Evolutionary conservation across 2,797 vertebrate genomes (phyloP).

Genomic region (Anniella stebbinsi): DNA sequence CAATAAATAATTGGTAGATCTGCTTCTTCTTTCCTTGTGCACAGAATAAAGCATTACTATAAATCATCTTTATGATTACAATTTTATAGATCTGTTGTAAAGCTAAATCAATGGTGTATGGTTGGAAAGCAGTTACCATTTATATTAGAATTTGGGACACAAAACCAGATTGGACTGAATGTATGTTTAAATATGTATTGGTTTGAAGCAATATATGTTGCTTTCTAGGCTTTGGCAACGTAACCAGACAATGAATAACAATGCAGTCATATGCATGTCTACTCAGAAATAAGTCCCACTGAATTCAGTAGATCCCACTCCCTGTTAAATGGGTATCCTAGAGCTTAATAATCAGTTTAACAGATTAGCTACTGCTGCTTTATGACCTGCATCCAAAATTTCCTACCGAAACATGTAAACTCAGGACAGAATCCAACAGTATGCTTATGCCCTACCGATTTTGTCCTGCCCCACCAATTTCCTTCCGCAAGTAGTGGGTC

Average conservation of each 20-base stretch:
- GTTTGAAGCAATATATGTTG: neutral
- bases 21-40: constrained; percentile 5
- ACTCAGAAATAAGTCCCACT: too few species aligned
- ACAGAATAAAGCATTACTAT: constrained; percentile 8
- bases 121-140: constrained; percentile 3
- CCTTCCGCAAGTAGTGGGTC: too few species aligned
- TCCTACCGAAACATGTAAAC: neutral
- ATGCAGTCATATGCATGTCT: too few species aligned
- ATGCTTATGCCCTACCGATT: too few species aligned
- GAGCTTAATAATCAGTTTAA: neutral
- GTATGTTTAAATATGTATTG: constrained; percentile 16
- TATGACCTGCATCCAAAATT: neutral
- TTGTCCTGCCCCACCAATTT: too few species aligned
- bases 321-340: neutral
- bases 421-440: too few species aligned
- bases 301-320: too few species aligned
- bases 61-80: constrained; percentile 34
- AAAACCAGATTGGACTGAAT: constrained; percentile 3
- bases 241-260: neutral
- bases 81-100: constrained; percentile 32
- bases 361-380: neutral
- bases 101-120: constrained; percentile 24
- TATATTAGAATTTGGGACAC: constrained; percentile 12
- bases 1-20: constrained; percentile 29
- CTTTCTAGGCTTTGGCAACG: neutral